A percentile compares a stretch with the other conserved stretches of the same genome.
Conservation (phyloP, 2,888 invertebrate species). For the Ennomos fuscantarius region DNA sequence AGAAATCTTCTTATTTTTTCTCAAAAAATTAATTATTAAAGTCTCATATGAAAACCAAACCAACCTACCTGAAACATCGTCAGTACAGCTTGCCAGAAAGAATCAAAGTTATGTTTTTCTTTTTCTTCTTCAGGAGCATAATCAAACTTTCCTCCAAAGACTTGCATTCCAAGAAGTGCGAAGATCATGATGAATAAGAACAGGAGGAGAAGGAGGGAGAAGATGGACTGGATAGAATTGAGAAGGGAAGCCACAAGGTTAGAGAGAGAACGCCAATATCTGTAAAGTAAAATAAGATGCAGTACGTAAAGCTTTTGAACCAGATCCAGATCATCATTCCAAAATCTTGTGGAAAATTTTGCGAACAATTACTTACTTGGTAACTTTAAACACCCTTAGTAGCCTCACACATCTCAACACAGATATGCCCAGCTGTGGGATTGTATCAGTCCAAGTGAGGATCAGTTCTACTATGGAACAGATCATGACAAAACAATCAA, state of each 20-base stretch:
- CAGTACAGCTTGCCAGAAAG: slow-evolving; percentile 98
- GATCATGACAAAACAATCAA: slow-evolving; percentile 99
- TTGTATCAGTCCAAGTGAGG: slow-evolving; percentile 93
- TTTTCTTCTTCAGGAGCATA: slow-evolving; percentile 92
- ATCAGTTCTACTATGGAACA: slow-evolving; percentile 98
- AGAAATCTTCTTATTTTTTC: no score
- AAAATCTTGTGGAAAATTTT: no score
- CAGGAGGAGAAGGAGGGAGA: slow-evolving; percentile 96
- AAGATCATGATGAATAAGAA: slow-evolving; percentile 99
- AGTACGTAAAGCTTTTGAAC: no score
- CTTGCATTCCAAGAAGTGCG: slow-evolving; percentile 99
- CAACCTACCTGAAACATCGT: slow-evolving; percentile 97
- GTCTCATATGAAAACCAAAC: no score
- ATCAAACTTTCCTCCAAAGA: slow-evolving; percentile 99
- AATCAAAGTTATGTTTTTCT: slow-evolving; percentile 98
- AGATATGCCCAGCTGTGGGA: slow-evolving; percentile 98
- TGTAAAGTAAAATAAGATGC: slow-evolving; percentile 68
- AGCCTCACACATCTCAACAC: slow-evolving; percentile 98
- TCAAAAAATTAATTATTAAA: no score
- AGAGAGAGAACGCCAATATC: slow-evolving; percentile 99
- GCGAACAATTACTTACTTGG: slow-evolving; percentile 89
- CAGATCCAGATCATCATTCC: no score
- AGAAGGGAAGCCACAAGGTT: slow-evolving; percentile 98
- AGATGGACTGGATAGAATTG: slow-evolving; percentile 99
- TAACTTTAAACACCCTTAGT: slow-evolving; percentile 99